phyloP scores from a whole-genome alignment of 2,888 invertebrate genomes.

The Syritta pipiens region DNA sequence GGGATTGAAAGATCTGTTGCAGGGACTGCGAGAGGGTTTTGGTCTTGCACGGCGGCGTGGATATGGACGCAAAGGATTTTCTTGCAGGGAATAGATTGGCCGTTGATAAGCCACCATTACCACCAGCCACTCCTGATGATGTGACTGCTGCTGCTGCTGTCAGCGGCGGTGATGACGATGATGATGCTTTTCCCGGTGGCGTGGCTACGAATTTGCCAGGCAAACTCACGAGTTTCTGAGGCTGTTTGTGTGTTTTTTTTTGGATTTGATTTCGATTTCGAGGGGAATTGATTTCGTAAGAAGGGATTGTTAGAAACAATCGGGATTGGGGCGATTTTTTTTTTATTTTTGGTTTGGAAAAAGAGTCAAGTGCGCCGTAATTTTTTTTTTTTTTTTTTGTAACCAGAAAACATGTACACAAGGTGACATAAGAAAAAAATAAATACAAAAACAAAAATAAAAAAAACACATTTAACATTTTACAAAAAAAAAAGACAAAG shows the following conservation, averaged over 20 bases:
- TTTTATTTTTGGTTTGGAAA: neutral
- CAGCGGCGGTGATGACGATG: slow-evolving; percentile 8
- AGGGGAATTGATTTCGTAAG: neutral
- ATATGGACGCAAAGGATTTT: slow-evolving; percentile 15
- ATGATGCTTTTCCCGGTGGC: neutral
- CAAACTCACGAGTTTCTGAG: slow-evolving; percentile 13
- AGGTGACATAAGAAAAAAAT: slow-evolving; percentile 25
- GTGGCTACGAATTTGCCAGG: neutral
- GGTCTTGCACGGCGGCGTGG: slow-evolving; percentile 27
- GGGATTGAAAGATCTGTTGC: slow-evolving; percentile 70
- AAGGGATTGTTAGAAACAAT: slow-evolving; percentile 44
- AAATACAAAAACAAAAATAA: slow-evolving; percentile 32
- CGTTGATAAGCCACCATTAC: neutral
- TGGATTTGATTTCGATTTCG: slow-evolving; percentile 10
- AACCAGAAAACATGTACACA: slow-evolving; percentile 37
- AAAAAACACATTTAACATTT: slow-evolving; percentile 36
- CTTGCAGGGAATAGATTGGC: neutral
- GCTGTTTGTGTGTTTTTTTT: slow-evolving; percentile 12
- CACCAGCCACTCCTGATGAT: neutral
- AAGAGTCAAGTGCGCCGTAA: slow-evolving; percentile 21
- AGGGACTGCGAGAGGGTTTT: slow-evolving; percentile 70
- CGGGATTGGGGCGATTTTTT: slow-evolving; percentile 19
- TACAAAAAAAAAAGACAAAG: slow-evolving; percentile 4
- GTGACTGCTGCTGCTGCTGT: neutral
- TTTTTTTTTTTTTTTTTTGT: slow-evolving; percentile 22